phyloP scores from a whole-genome alignment of 2,113 vertebrate species.

The Odocoileus virginianus region DNA sequence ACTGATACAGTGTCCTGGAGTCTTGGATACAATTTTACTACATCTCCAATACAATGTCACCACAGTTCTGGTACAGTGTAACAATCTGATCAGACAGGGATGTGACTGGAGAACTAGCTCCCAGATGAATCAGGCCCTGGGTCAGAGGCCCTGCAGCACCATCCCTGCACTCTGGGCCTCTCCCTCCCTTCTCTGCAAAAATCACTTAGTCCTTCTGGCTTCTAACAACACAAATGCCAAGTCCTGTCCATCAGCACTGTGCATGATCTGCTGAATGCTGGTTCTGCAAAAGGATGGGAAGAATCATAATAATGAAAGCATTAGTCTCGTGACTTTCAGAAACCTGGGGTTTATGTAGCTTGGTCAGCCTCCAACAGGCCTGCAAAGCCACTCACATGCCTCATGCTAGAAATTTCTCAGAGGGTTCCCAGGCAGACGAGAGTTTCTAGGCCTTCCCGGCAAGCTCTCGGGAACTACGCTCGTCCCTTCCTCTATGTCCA shows the following conservation, averaged over 20 bases:
- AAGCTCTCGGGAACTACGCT: not conserved
- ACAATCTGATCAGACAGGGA: not conserved
- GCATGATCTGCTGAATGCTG: not conserved
- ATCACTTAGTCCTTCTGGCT: not conserved
- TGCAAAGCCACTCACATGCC: too few species aligned
- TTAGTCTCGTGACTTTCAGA: not conserved
- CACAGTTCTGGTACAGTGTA: not conserved
- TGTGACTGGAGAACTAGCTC: too few species aligned
- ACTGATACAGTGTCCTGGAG: too few species aligned
- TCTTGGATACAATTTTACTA: not conserved
- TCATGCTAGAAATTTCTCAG: not conserved
- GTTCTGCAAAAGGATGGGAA: not conserved
- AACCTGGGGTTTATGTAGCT: not conserved
- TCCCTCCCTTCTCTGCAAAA: not conserved
- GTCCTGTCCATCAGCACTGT: not conserved
- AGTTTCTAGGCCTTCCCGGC: not conserved
- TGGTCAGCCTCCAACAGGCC: not conserved
- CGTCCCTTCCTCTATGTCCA: not conserved
- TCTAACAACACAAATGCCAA: not conserved
- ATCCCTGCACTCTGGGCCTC: not conserved
- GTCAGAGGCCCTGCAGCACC: not conserved
- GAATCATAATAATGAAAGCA: not conserved
- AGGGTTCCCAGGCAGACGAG: not conserved
- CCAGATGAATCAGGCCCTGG: not conserved
- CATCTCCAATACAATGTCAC: not conserved